phyloP scores from a whole-genome alignment of 1,140 invertebrate species.

The Ceratosolen fusciceps region DNA sequence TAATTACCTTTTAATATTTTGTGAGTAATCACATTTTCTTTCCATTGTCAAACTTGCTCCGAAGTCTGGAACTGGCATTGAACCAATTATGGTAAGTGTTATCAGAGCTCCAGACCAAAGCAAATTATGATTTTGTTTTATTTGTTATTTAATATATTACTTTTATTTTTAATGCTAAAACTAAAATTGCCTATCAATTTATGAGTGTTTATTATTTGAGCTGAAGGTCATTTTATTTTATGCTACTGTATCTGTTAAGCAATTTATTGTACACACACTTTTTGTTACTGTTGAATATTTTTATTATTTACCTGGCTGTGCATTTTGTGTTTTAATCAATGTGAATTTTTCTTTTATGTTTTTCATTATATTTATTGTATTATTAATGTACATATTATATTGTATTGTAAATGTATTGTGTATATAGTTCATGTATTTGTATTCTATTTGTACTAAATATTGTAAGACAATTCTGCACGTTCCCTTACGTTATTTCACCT shows the following conservation, averaged over 20 bases:
- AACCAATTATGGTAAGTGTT: constrained; percentile 94
- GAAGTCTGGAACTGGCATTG: constrained; percentile 91
- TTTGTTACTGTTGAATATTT: constrained; percentile 20
- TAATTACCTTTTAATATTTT: constrained; percentile 52
- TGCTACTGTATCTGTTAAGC: constrained; percentile 20
- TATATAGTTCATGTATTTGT: too few relatives aligned
- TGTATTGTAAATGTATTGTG: too few relatives aligned
- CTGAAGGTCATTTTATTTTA: constrained; percentile 43
- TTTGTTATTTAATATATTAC: constrained; percentile 15
- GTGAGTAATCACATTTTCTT: constrained; percentile 71
- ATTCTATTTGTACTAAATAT: neutral
- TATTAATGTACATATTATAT: constrained; percentile 28
- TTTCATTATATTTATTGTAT: constrained; percentile 19
- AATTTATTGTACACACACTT: constrained; percentile 5
- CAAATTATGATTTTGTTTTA: constrained; percentile 25
- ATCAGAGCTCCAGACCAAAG: constrained; percentile 56
- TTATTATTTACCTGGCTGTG: constrained; percentile 36
- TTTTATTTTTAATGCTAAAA: constrained; percentile 31
- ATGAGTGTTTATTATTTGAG: constrained; percentile 40
- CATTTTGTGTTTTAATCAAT: constrained; percentile 38
- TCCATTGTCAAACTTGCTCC: constrained; percentile 74
- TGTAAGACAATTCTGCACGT: constrained; percentile 27
- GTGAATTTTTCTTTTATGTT: constrained; percentile 1
- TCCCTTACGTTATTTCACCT: constrained; percentile 24
- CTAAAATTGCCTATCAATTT: constrained; percentile 42